These are phyloP conservation scores for Laspeyria flexula DNA, from an alignment of 2,888 invertebrate species.

Conservation along the genomic window DNA sequence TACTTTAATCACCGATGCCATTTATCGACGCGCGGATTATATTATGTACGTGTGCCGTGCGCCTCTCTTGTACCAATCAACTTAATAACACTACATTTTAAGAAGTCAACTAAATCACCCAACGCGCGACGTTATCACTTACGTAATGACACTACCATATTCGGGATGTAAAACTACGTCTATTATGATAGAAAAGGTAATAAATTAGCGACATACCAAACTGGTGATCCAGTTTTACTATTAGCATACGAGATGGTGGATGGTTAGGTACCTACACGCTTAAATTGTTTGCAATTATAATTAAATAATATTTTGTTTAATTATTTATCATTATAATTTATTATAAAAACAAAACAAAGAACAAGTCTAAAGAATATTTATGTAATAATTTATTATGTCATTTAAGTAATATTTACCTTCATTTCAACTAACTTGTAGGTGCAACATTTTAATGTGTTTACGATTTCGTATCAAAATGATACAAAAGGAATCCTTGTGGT, in stretches of 20 bases:
- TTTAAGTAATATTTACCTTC: too few relatives aligned
- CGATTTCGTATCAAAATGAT: too few relatives aligned
- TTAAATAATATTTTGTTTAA: slow-evolving; percentile 27
- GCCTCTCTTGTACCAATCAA: slow-evolving; percentile 37
- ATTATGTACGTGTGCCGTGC: slow-evolving; percentile 54
- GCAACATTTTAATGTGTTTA: too few relatives aligned
- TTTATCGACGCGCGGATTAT: slow-evolving; percentile 69
- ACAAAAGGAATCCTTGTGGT: too few relatives aligned
- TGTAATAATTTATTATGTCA: too few relatives aligned
- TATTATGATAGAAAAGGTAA: slow-evolving; percentile 36
- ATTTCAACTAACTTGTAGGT: too few relatives aligned
- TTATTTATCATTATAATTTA: slow-evolving; percentile 3
- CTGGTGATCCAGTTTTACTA: slow-evolving; percentile 47
- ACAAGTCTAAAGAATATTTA: too few relatives aligned
- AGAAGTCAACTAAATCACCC: slow-evolving; percentile 23
- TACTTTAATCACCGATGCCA: slow-evolving; percentile 75
- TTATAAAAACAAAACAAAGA: too few relatives aligned
- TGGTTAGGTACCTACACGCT: slow-evolving; percentile 18
- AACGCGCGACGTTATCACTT: slow-evolving; percentile 12
- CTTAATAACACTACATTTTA: slow-evolving; percentile 29
- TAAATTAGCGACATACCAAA: slow-evolving; percentile 47
- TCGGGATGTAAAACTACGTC: slow-evolving; percentile 30
- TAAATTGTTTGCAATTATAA: background rate
- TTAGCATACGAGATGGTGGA: slow-evolving; percentile 39
- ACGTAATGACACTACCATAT: slow-evolving; percentile 25